Conservation (phyloP, 2,113 vertebrate genomes). For the Oxyruncus cristatus region DNA sequence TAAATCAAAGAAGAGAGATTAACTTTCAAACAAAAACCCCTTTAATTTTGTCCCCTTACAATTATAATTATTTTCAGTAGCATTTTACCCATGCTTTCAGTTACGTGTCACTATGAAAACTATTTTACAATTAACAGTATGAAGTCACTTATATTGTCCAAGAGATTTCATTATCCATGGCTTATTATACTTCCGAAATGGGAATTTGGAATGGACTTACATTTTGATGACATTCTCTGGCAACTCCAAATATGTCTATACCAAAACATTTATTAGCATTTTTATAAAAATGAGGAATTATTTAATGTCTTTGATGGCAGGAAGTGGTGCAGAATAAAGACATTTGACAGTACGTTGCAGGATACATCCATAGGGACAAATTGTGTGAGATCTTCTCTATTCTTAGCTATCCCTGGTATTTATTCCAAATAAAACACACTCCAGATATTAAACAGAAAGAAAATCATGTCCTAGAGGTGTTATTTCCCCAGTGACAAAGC, state of each 20-base stretch:
- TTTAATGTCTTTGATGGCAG: not conserved
- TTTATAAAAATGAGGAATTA: not conserved
- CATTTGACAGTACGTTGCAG: not conserved
- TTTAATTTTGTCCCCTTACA: not conserved
- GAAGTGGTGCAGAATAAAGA: not conserved
- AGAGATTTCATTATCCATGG: not conserved
- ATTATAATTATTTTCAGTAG: constrained; percentile 4
- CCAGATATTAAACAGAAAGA: not conserved
- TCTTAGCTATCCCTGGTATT: not conserved
- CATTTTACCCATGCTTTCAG: not conserved
- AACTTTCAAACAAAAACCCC: not conserved
- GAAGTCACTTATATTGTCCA: not conserved
- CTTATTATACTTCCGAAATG: not conserved
- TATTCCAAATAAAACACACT: not conserved
- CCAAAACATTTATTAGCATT: not conserved
- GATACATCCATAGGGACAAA: not conserved
- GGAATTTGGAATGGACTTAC: not conserved
- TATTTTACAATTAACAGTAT: not conserved
- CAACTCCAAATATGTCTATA: not conserved
- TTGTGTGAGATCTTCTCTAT: not conserved
- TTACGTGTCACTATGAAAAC: not conserved
- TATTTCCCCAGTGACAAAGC: not conserved
- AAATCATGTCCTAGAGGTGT: not conserved
- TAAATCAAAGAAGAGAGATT: not conserved
- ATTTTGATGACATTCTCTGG: not conserved